Percentiles rank a stretch among this genome's conserved stretches.
Evolutionary conservation across 2,113 vertebrate species (phyloP).

Genomic region (Empidonax alnorum): DNA sequence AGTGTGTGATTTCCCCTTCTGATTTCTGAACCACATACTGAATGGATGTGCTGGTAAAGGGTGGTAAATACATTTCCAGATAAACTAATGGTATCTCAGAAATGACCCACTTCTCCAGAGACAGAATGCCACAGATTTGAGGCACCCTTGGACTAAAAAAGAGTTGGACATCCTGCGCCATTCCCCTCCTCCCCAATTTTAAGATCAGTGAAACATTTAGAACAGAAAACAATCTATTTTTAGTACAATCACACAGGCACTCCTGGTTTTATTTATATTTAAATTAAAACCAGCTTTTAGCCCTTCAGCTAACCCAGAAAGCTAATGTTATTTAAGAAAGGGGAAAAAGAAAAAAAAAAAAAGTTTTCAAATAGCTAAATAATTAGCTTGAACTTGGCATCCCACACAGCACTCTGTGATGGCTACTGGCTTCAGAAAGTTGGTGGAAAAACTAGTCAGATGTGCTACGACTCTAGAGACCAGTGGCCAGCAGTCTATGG

Average conservation of each 20-base stretch:
- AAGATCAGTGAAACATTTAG: slow-evolving; percentile 35
- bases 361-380: background rate
- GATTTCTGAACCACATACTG: slow-evolving; percentile 65
- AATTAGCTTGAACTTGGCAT: background rate
- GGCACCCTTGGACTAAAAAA: slow-evolving; percentile 32
- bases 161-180: background rate
- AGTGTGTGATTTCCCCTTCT: slow-evolving; percentile 72
- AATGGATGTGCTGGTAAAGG: slow-evolving; percentile 57
- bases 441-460: background rate
- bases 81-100: slow-evolving; percentile 57
- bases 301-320: background rate
- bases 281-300: slow-evolving; percentile 58
- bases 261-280: slow-evolving; percentile 49
- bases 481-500: background rate
- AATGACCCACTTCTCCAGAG: slow-evolving; percentile 2
- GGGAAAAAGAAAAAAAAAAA: background rate
- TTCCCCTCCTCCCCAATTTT: background rate
- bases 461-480: background rate
- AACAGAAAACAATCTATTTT: slow-evolving; percentile 53
- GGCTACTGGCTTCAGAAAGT: background rate
- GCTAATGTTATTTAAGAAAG: background rate
- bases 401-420: background rate
- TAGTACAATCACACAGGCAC: slow-evolving; percentile 20
- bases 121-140: slow-evolving; percentile 23
- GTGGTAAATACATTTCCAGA: slow-evolving; percentile 69